Percentiles rank a stretch among this genome's conserved stretches.
phyloP scores from a whole-genome alignment of 2,888 invertebrate species.

The Pseudeuparius sepicola region DNA sequence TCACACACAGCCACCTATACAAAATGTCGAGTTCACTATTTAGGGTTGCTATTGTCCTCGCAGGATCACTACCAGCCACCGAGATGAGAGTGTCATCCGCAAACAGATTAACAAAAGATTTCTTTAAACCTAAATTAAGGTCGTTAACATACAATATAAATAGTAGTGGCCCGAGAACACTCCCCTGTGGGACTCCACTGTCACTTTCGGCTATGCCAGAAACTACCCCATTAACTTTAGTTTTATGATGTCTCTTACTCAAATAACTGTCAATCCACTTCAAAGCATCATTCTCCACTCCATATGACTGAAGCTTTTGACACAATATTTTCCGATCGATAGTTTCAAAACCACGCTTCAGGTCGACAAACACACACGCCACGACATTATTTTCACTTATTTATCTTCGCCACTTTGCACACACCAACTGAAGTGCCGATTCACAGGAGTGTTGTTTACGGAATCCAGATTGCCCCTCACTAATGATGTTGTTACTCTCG shows the following conservation, averaged over 20 bases:
- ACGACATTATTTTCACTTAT: neutral
- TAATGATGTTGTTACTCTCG: constrained; percentile 4
- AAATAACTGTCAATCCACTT: constrained; percentile 5
- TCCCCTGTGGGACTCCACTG: constrained; percentile 12
- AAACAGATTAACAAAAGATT: constrained; percentile 14
- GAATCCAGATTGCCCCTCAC: constrained; percentile 9
- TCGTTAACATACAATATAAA: no score
- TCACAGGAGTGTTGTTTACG: constrained; percentile 2
- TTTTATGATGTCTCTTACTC: constrained; percentile 5
- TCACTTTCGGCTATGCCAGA: no score
- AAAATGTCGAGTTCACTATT: constrained; percentile 11
- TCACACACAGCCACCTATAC: constrained; percentile 7
- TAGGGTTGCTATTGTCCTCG: constrained; percentile 4
- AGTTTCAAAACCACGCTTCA: constrained; percentile 2
- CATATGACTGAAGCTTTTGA: constrained; percentile 3
- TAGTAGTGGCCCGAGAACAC: constrained; percentile 12
- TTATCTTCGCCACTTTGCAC: neutral
- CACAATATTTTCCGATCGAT: neutral
- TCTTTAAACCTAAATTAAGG: no score
- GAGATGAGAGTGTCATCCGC: constrained; percentile 16
- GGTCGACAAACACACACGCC: no score
- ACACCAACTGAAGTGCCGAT: no score
- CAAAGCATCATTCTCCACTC: no score
- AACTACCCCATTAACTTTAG: constrained; percentile 1
- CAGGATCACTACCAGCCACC: constrained; percentile 12